These are phyloP conservation scores for Parnassius mnemosyne DNA, from an alignment of 2,888 invertebrate genomes.

Conservation along the genomic window DNA sequence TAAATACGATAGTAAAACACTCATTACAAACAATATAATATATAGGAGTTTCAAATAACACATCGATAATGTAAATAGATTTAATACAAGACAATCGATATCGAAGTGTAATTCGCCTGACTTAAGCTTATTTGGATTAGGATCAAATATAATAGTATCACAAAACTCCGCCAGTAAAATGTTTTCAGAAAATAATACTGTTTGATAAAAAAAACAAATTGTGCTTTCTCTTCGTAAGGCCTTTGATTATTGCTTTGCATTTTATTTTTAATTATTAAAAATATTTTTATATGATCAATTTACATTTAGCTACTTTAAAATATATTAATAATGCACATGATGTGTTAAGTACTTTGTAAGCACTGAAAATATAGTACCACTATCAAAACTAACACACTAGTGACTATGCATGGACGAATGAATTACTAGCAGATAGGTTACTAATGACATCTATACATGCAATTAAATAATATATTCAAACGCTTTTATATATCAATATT, in stretches of 20 bases:
- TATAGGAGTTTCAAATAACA: too few relatives aligned
- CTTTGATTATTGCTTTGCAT: conserved; percentile 62
- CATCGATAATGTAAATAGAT: too few relatives aligned
- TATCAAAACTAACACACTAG: conserved; percentile 50
- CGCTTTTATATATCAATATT: too few relatives aligned
- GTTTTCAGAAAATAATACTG: conserved; percentile 60
- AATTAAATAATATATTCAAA: neutral
- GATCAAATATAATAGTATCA: conserved; percentile 43
- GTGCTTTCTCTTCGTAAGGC: conserved; percentile 58
- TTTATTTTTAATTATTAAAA: conserved; percentile 29
- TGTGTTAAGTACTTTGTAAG: conserved; percentile 69
- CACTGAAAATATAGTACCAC: conserved; percentile 48
- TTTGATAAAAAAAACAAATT: conserved; percentile 46
- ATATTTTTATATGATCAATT: conserved; percentile 24
- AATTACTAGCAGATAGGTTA: conserved; percentile 51
- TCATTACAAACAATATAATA: too few relatives aligned
- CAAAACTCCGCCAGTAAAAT: conserved; percentile 53
- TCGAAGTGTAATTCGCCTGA: neutral
- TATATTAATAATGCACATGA: conserved; percentile 29
- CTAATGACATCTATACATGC: conserved; percentile 29
- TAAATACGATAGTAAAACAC: neutral
- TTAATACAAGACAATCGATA: neutral
- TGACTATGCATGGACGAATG: conserved; percentile 79
- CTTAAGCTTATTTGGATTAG: conserved; percentile 2
- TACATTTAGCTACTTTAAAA: conserved; percentile 28